Conservation (phyloP, 2,797 vertebrate genomes). For the Agapornis canus region DNA sequence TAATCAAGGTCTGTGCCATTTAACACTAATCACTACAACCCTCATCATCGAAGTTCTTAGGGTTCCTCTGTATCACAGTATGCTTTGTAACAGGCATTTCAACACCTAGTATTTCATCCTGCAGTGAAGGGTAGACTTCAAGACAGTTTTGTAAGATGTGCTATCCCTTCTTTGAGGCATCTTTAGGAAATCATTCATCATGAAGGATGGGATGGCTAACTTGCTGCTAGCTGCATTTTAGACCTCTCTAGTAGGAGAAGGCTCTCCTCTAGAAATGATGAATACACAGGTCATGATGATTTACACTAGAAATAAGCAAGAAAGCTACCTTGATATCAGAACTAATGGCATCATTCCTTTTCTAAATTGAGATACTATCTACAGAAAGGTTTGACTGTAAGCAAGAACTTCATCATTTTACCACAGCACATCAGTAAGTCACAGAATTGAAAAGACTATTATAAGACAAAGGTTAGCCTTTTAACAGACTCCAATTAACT, state of each 20-base stretch:
- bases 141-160: neutral
- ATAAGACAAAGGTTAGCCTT: neutral
- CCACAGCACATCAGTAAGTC: neutral
- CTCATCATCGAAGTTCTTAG: neutral
- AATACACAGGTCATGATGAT: slow-evolving; percentile 47
- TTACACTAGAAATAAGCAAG: slow-evolving; percentile 29
- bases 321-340: slow-evolving; percentile 9
- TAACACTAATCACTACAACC: neutral
- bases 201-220: neutral
- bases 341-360: slow-evolving; percentile 43
- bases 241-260: neutral
- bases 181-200: neutral
- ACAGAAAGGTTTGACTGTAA: neutral
- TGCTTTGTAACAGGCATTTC: neutral
- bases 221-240: neutral
- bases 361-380: slow-evolving; percentile 44
- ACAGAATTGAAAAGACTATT: neutral
- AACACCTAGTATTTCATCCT: neutral
- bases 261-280: neutral
- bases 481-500: neutral
- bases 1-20: neutral
- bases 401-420: slow-evolving; percentile 43
- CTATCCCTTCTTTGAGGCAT: neutral
- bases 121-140: neutral
- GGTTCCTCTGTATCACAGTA: neutral